Conservation (phyloP, 2,888 invertebrate genomes). For the Eupithecia insigniata region DNA sequence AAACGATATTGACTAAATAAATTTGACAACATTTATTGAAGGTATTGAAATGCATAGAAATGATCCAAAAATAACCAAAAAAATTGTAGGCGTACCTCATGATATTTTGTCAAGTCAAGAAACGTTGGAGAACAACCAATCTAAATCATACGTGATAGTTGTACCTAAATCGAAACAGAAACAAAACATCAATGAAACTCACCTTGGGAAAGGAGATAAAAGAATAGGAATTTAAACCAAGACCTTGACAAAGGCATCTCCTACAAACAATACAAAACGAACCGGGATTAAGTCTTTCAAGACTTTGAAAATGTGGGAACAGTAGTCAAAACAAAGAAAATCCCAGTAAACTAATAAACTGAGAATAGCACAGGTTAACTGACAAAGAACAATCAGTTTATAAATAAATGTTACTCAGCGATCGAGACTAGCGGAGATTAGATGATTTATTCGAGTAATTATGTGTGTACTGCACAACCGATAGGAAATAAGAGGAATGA, state of each 20-base stretch:
- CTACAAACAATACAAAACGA: conserved; percentile 14
- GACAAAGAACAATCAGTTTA: conserved; percentile 38
- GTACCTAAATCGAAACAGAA: conserved; percentile 22
- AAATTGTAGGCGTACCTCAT: neutral
- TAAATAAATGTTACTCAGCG: conserved; percentile 38
- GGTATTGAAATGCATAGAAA: neutral
- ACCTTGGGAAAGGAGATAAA: conserved; percentile 13
- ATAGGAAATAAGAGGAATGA: conserved; percentile 55
- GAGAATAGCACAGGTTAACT: conserved; percentile 30
- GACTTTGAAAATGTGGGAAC: conserved; percentile 11
- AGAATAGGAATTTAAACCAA: conserved; percentile 5
- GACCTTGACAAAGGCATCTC: conserved; percentile 11
- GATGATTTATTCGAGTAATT: conserved; percentile 77
- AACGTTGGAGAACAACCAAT: conserved; percentile 2
- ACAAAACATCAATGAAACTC: conserved; percentile 8
- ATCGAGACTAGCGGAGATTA: conserved; percentile 49
- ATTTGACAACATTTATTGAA: no score
- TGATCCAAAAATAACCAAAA: neutral
- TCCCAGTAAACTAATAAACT: conserved; percentile 13
- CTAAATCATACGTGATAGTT: conserved; percentile 1
- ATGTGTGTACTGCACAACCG: conserved; percentile 67
- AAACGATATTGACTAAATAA: neutral
- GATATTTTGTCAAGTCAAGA: neutral
- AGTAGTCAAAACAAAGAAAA: conserved; percentile 35
- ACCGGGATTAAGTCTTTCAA: conserved; percentile 15